These are phyloP conservation scores for Alethe castanea DNA, from an alignment of 2,113 vertebrate species.

Conservation along the genomic window DNA sequence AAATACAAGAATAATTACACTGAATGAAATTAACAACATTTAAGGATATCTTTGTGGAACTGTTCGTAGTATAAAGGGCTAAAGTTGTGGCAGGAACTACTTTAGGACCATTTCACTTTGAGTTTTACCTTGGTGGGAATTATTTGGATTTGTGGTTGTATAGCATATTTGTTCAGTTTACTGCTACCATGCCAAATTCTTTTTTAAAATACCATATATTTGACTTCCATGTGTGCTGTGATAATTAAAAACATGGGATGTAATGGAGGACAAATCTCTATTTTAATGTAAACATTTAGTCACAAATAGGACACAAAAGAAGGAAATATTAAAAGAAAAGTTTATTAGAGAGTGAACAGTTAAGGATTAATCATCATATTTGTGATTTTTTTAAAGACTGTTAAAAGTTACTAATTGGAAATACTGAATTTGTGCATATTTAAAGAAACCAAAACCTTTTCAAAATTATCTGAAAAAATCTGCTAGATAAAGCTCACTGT, in stretches of 20 bases:
- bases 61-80: background rate
- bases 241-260: background rate
- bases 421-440: background rate
- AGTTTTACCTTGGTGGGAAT: background rate
- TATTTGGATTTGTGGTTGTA: background rate
- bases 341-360: background rate
- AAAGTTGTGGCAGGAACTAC: background rate
- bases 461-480: background rate
- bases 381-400: background rate
- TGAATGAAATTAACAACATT: background rate
- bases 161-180: background rate
- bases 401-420: background rate
- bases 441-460: background rate
- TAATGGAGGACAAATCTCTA: background rate
- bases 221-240: background rate
- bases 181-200: background rate
- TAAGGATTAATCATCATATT: background rate
- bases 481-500: background rate
- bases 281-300: background rate
- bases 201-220: background rate
- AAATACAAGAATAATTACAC: background rate
- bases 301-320: background rate
- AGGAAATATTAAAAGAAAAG: background rate
- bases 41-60: background rate
- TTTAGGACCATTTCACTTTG: background rate